Percentiles rank a stretch among this genome's conserved stretches.
Conservation (phyloP, 2,113 vertebrate species). For the Epinephelus cyanopodus region DNA sequence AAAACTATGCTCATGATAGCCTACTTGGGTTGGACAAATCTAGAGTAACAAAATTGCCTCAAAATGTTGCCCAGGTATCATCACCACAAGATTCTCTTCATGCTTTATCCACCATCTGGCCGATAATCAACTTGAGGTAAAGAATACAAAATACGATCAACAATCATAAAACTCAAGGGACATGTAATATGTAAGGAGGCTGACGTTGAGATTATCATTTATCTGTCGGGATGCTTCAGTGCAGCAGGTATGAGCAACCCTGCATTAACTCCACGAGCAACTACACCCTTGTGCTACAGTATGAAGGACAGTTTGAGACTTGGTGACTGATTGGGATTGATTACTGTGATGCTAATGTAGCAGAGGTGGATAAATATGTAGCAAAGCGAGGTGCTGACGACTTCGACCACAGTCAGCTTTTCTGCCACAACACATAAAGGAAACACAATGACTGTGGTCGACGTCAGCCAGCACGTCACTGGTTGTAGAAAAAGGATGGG, state of each 20-base stretch:
- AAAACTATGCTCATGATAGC: not conserved
- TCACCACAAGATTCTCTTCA: not conserved
- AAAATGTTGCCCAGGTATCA: constrained; percentile 35
- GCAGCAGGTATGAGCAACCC: constrained; percentile 29
- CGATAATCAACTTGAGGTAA: constrained; percentile 26
- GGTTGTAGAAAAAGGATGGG: not conserved
- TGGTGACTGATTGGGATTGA: constrained; percentile 12
- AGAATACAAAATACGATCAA: not conserved
- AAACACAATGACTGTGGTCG: constrained; percentile 51
- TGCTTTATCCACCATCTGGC: constrained; percentile 5
- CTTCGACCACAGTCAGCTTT: constrained; percentile 32
- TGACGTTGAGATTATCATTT: constrained; percentile 1
- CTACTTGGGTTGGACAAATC: not conserved
- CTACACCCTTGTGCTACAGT: constrained; percentile 5
- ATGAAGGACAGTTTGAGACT: not conserved
- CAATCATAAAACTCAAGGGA: constrained; percentile 7
- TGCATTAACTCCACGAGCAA: constrained; percentile 33
- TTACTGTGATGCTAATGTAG: constrained; percentile 11
- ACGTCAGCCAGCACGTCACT: constrained; percentile 1
- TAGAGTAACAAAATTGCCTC: not conserved
- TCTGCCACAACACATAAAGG: constrained; percentile 9
- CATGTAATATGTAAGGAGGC: constrained; percentile 10
- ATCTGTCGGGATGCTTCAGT: constrained; percentile 56
- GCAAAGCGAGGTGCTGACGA: constrained; percentile 1
- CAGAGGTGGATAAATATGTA: constrained; percentile 1